A percentile compares a stretch with the other conserved stretches of the same genome.
Evolutionary conservation across 2,888 invertebrate species (phyloP).

Genomic region (Drosophila setosimentum): DNA sequence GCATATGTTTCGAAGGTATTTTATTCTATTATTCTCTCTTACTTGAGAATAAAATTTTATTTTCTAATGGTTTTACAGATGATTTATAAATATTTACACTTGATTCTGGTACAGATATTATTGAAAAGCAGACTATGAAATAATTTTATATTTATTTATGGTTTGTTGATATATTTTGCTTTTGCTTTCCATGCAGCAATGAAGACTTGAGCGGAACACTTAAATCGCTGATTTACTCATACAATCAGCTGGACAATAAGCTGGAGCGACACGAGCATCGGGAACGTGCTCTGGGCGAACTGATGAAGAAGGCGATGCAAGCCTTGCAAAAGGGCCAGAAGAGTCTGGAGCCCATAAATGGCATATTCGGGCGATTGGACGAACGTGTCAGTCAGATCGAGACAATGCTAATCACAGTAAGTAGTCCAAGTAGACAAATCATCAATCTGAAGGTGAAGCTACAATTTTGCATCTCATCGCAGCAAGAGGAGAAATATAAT

Average conservation of each 20-base stretch:
- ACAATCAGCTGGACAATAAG: constrained; percentile 92
- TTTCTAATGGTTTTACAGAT: too few relatives aligned
- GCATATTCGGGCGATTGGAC: constrained; percentile 90
- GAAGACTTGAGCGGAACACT: constrained; percentile 89
- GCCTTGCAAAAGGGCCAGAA: constrained; percentile 90
- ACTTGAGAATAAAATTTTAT: too few relatives aligned
- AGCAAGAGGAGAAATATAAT: constrained; percentile 85
- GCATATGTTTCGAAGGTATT: not conserved
- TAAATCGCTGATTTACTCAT: constrained; percentile 92
- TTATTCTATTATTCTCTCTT: not conserved
- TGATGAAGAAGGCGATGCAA: constrained; percentile 90
- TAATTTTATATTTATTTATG: not conserved
- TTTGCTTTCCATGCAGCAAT: constrained; percentile 60
- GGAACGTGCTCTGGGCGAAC: constrained; percentile 92
- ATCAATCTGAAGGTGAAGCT: not conserved
- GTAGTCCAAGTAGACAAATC: constrained; percentile 18
- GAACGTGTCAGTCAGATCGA: constrained; percentile 92
- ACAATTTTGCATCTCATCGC: not conserved
- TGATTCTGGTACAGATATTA: not conserved
- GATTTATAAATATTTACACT: not conserved
- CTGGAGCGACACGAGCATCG: constrained; percentile 93
- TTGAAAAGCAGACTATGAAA: not conserved
- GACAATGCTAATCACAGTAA: constrained; percentile 90
- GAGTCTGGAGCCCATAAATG: constrained; percentile 89
- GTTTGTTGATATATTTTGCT: not conserved